Conservation (phyloP, 2,888 invertebrate species). For the Trilocha varians region DNA sequence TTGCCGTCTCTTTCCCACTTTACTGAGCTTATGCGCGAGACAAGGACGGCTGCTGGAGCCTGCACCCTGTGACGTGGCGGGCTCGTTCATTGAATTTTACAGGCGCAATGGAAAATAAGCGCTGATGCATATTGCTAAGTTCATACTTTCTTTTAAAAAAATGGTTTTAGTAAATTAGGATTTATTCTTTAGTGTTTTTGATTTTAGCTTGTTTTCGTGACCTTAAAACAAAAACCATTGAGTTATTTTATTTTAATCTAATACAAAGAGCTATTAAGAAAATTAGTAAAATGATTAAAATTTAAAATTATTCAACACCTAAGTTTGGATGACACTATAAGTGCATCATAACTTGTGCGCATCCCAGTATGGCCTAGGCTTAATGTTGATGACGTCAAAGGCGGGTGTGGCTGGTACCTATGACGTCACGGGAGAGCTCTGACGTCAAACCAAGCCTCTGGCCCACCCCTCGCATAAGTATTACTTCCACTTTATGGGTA, state of each 20-base stretch:
- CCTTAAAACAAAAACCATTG: too few relatives aligned
- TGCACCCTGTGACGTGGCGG: constrained; percentile 59
- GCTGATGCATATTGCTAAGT: constrained; percentile 33
- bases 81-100: constrained; percentile 67
- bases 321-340: too few relatives aligned
- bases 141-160: too few relatives aligned
- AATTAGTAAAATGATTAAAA: too few relatives aligned
- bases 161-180: too few relatives aligned
- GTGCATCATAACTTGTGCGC: background rate
- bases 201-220: too few relatives aligned
- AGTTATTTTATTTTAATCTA: too few relatives aligned
- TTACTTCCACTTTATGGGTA: constrained; percentile 48
- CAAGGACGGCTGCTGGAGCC: constrained; percentile 34
- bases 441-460: constrained; percentile 59
- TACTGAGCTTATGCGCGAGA: constrained; percentile 17
- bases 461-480: constrained; percentile 35
- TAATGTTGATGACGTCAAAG: constrained; percentile 54
- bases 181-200: too few relatives aligned
- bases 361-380: constrained; percentile 15
- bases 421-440: constrained; percentile 68
- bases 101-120: constrained; percentile 33
- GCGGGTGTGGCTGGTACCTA: constrained; percentile 62
- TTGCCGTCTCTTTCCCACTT: constrained; percentile 32
- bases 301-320: too few relatives aligned
- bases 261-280: too few relatives aligned